These are phyloP conservation scores for Bombus vancouverensis DNA, from an alignment of 1,140 invertebrate genomes.

Conservation along the genomic window DNA sequence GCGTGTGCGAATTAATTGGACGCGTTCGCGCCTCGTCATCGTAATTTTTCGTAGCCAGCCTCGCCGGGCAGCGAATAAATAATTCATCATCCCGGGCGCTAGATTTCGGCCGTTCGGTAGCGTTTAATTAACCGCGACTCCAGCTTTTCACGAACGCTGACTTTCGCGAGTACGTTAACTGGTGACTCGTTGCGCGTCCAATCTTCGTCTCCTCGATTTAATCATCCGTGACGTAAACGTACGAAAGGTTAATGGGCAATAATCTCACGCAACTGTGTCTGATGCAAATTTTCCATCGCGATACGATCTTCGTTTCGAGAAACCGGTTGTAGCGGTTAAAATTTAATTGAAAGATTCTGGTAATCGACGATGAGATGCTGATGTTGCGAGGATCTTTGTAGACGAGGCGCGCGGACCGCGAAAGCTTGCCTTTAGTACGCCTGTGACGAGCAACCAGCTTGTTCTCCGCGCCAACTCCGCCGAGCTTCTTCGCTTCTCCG, in stretches of 20 bases:
- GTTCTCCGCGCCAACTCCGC: not conserved
- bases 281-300: not conserved
- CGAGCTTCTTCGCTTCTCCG: not conserved
- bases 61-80: not conserved
- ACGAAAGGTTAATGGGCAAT: no score
- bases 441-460: not conserved
- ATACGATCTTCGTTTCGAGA: constrained; percentile 36
- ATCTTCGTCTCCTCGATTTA: not conserved
- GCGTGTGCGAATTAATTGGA: not conserved
- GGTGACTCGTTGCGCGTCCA: not conserved
- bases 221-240: constrained; percentile 3
- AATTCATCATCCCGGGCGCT: not conserved
- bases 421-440: not conserved
- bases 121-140: constrained; percentile 3
- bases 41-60: constrained; percentile 35
- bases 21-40: not conserved
- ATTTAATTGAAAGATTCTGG: constrained; percentile 54
- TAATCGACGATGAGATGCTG: not conserved
- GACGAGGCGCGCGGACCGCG: not conserved
- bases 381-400: not conserved
- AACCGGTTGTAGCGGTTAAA: constrained; percentile 23
- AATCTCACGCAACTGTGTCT: no score
- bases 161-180: constrained; percentile 4
- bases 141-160: not conserved
- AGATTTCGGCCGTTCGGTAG: not conserved